Conservation (phyloP, 2,888 invertebrate genomes). For the Agapostemon virescens region DNA sequence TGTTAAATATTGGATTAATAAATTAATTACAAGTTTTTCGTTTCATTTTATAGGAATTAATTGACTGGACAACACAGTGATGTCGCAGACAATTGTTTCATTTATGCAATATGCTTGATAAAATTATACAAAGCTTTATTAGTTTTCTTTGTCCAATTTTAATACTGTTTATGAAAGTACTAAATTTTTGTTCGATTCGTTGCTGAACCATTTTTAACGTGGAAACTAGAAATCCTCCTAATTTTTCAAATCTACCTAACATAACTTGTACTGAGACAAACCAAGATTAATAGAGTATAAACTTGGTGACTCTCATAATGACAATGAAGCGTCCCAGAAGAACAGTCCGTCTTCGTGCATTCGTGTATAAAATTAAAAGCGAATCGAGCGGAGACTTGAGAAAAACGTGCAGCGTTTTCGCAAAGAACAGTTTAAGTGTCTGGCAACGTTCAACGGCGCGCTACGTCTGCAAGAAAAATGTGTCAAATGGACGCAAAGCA, state of each 20-base stretch:
- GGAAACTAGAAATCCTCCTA: too few relatives aligned
- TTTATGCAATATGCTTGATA: neutral
- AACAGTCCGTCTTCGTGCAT: too few relatives aligned
- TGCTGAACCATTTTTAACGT: neutral
- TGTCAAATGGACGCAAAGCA: neutral
- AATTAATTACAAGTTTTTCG: too few relatives aligned
- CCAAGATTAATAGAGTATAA: neutral
- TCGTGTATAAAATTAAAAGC: too few relatives aligned
- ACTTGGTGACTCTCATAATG: neutral
- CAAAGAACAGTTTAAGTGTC: neutral
- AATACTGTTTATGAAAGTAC: neutral
- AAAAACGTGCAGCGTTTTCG: neutral
- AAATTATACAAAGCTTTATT: neutral
- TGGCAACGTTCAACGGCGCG: neutral
- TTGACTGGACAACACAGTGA: too few relatives aligned
- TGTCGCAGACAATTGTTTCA: neutral
- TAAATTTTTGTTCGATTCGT: neutral
- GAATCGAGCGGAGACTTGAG: neutral
- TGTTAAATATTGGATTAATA: too few relatives aligned
- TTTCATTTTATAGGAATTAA: too few relatives aligned
- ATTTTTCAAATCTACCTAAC: too few relatives aligned
- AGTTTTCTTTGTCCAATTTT: too few relatives aligned
- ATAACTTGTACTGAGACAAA: too few relatives aligned
- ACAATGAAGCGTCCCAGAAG: too few relatives aligned
- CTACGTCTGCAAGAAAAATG: neutral